phyloP scores from a whole-genome alignment of 2,113 vertebrate genomes.

The Psophia crepitans region DNA sequence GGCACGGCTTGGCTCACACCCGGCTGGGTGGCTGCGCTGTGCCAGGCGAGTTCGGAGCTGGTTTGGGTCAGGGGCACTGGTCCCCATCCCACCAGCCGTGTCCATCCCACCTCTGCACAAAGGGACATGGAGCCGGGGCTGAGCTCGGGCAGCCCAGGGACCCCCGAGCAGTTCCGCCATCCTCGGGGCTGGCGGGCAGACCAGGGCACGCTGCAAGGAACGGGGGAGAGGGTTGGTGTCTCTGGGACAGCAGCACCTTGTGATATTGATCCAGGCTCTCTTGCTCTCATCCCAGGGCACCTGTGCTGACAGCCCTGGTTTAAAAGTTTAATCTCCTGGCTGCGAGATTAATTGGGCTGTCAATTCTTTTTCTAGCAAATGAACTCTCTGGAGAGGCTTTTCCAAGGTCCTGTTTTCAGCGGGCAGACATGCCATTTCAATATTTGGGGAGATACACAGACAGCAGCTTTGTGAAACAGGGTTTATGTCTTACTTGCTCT shows the following conservation, averaged over 20 bases:
- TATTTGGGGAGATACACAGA: not conserved
- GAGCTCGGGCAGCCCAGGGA: not conserved
- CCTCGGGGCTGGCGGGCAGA: not conserved
- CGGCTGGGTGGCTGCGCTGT: not conserved
- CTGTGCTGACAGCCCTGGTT: not conserved
- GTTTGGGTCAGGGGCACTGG: not conserved
- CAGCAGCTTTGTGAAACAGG: not conserved
- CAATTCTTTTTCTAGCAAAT: constrained; percentile 9
- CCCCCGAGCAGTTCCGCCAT: rapidly evolving
- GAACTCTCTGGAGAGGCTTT: not conserved
- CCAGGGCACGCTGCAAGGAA: not conserved
- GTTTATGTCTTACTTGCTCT: not conserved
- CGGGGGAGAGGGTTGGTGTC: not conserved
- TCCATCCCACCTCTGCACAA: not conserved
- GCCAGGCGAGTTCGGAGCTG: not conserved
- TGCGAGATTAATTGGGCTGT: not conserved
- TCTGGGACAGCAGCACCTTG: not conserved
- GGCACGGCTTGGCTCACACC: not conserved
- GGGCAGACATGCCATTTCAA: not conserved
- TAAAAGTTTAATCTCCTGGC: constrained; percentile 12
- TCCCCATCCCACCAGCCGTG: not conserved
- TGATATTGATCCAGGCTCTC: not conserved
- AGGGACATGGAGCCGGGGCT: not conserved
- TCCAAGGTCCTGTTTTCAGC: not conserved
- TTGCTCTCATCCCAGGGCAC: not conserved